Evolutionary conservation across 2,888 invertebrate species (phyloP).

Genomic region (Ephialtes manifestator): DNA sequence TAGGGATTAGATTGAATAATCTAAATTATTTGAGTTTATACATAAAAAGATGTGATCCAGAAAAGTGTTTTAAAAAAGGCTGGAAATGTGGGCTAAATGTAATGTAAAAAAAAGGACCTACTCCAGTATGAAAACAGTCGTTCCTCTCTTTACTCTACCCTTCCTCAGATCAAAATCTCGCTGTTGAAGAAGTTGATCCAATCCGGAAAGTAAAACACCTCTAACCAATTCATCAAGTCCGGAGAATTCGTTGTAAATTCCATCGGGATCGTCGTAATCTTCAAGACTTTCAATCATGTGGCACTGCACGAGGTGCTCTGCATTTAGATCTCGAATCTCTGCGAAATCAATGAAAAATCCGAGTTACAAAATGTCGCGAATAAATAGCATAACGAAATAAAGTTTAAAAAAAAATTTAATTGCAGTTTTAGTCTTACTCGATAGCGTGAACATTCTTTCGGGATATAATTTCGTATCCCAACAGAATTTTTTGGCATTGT

Average conservation of each 20-base stretch:
- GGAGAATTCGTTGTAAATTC: constrained; percentile 86
- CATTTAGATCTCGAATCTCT: constrained; percentile 88
- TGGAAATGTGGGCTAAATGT: no score
- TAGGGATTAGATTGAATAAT: no score
- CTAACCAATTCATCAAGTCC: constrained; percentile 88
- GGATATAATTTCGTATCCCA: constrained; percentile 85
- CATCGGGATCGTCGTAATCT: constrained; percentile 77
- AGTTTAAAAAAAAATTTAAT: background rate
- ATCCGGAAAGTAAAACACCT: constrained; percentile 88
- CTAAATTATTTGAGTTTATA: no score
- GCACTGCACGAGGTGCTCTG: constrained; percentile 87
- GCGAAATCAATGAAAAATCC: constrained; percentile 72
- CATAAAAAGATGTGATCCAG: background rate
- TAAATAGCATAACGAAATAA: background rate
- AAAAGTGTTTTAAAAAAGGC: background rate
- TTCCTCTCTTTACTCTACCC: constrained; percentile 86
- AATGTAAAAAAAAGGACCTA: constrained; percentile 79
- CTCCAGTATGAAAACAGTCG: constrained; percentile 87
- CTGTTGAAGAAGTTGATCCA: constrained; percentile 87
- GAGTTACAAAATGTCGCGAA: background rate
- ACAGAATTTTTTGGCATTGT: constrained; percentile 86
- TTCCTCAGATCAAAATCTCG: constrained; percentile 87
- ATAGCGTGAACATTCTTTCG: constrained; percentile 87
- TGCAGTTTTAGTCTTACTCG: constrained; percentile 84
- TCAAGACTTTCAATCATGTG: constrained; percentile 82